Evolutionary conservation across 2,888 invertebrate species (phyloP), one percentile per base, ranked within the genome.

Genomic region (Poecilus cupreus): DNA sequence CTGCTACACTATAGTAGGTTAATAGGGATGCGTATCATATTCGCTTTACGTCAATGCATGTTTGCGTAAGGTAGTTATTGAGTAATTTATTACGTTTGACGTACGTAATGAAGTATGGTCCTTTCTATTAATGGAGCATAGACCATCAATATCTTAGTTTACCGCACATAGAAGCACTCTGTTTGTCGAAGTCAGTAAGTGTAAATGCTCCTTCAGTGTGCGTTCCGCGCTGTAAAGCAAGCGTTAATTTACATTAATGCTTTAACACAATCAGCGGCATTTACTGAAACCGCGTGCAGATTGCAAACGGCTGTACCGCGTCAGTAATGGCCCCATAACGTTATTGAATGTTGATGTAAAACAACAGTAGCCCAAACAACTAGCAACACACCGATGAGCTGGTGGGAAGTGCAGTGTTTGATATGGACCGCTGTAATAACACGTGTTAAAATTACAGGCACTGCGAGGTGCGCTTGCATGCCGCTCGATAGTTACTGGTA

Each of bases 311-410:
- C n/a, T 22, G 39, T 57, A 11, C 78, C 64, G 54, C 20, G 49
- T 13, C 18, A 6, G n/a, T 78, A 78, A 79, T 70, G 70, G 79
- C 68, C 51, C n/a, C 79, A 79, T 68, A 79, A 79, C 70, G 37
- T 79, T 79, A 79, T 79, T 79, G 79, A 79, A 79, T 79, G 79
- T 79, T 79, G 79, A 79, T 79, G 79, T 68, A 70, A 79, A 70
- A 68, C 51, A 79, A 54, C 39, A 76, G 51, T 46, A 4, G 64
- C 4, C 43, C 64, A 60, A 11, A n/a, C 39, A 64, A 64, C 13
- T 64, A 16, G 11, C 64, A 46, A 60, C 32, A 60, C 26, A 60
- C 24, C 24, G 4, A 11, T 13, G n/a, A 13, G 3, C 26, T 24
- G 3, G 24, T 11, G 32, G 32, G 32, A 32, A 8, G 13, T n/a